Evolutionary conservation across 1,140 invertebrate genomes (phyloP).

Genomic region (Triops longicaudatus): DNA sequence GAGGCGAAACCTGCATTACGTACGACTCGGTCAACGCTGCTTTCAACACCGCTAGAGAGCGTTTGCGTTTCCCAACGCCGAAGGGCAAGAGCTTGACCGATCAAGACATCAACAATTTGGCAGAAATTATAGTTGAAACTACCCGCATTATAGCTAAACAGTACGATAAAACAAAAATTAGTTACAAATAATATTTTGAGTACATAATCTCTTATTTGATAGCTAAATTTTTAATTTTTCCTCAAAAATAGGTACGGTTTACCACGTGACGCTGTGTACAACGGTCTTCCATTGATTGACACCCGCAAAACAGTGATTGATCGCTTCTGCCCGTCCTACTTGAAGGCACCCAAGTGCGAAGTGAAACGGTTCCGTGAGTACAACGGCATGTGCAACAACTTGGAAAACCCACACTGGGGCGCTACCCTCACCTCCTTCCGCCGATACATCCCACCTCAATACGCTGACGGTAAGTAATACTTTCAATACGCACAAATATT

Average conservation of each 20-base stretch:
- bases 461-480: slow-evolving; percentile 48
- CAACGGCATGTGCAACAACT: slow-evolving; percentile 47
- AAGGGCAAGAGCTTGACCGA: slow-evolving; percentile 25
- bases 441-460: slow-evolving; percentile 54
- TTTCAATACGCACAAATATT: no score
- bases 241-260: slow-evolving; percentile 35
- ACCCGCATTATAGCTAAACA: slow-evolving; percentile 26
- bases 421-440: slow-evolving; percentile 40
- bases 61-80: slow-evolving; percentile 19
- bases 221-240: background rate
- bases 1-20: slow-evolving; percentile 27
- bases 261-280: slow-evolving; percentile 37
- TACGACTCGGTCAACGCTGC: slow-evolving; percentile 27
- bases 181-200: no score
- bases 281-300: slow-evolving; percentile 40
- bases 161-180: slow-evolving; percentile 11
- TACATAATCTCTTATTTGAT: no score
- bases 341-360: slow-evolving; percentile 39
- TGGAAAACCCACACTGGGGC: slow-evolving; percentile 44
- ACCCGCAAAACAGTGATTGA: slow-evolving; percentile 40
- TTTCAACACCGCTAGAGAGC: slow-evolving; percentile 20
- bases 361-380: slow-evolving; percentile 40
- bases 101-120: slow-evolving; percentile 28
- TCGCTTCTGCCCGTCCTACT: slow-evolving; percentile 39
- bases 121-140: slow-evolving; percentile 25